Evolutionary conservation across 2,113 vertebrate species (phyloP).

Genomic region (Pseudorectes ferrugineus): DNA sequence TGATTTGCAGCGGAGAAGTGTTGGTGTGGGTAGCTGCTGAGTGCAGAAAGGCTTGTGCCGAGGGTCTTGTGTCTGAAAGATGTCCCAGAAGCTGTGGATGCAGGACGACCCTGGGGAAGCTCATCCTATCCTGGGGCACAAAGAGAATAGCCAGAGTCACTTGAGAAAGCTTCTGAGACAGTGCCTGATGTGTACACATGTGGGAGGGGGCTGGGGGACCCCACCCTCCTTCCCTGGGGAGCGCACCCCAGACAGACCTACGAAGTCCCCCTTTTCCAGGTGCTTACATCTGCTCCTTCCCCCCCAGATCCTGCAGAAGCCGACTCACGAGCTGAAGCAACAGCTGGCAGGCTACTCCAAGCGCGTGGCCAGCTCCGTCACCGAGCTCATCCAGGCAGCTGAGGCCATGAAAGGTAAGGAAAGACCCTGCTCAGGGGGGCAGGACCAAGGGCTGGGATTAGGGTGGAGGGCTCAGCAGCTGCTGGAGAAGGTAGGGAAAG

Average conservation of each 20-base stretch:
- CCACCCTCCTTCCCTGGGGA: background rate
- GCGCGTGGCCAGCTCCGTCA: conserved; percentile 91
- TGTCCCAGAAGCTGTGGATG: background rate
- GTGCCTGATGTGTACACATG: background rate
- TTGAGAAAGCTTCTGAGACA: background rate
- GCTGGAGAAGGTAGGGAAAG: background rate
- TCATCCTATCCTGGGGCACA: background rate
- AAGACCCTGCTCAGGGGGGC: background rate
- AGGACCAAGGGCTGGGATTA: background rate
- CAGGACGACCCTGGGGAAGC: background rate
- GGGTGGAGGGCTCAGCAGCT: background rate
- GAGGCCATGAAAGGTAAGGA: conserved; percentile 96
- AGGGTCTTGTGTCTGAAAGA: background rate
- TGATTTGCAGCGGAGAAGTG: background rate
- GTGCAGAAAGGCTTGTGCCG: background rate
- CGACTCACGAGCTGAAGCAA: conserved; percentile 89
- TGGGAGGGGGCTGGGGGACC: background rate
- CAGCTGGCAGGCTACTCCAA: conserved; percentile 91
- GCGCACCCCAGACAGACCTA: fast-evolving
- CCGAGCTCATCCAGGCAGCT: conserved; percentile 95
- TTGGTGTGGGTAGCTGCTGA: background rate
- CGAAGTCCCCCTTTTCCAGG: background rate
- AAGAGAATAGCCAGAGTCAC: background rate
- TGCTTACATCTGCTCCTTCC: background rate
- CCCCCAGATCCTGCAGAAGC: conserved; percentile 90